phyloP scores from a whole-genome alignment of 2,888 invertebrate genomes.

The Oithona nana region DNA sequence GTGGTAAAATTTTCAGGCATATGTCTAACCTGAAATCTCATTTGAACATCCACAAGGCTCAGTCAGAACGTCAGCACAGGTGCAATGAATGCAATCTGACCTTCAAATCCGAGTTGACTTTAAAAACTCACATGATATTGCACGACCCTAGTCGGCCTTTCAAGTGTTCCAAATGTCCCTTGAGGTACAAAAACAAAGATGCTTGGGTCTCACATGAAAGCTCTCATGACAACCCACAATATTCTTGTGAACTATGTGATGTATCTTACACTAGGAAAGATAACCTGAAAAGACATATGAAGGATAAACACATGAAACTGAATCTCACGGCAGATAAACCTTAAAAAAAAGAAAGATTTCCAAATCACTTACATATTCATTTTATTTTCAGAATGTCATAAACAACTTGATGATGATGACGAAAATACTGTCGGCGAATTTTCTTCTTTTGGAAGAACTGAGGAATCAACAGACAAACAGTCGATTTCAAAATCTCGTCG shows the following conservation, averaged over 20 bases:
- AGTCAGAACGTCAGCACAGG: not conserved
- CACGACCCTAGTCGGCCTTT: not conserved
- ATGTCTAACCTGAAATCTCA: not conserved
- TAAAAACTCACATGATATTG: not conserved
- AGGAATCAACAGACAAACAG: too few species aligned
- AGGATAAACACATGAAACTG: not conserved
- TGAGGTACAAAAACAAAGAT: not conserved
- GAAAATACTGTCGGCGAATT: too few species aligned
- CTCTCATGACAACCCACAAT: not conserved
- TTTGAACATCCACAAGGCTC: not conserved
- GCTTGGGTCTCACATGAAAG: not conserved
- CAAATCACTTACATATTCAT: too few species aligned
- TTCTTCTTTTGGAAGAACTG: too few species aligned
- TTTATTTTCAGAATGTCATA: too few species aligned
- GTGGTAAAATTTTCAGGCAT: not conserved
- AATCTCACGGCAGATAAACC: not conserved
- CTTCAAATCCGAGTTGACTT: not conserved
- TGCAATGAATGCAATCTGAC: not conserved
- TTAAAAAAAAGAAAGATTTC: too few species aligned
- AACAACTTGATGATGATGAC: too few species aligned
- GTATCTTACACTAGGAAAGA: not conserved
- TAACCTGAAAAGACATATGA: not conserved
- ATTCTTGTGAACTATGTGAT: not conserved
- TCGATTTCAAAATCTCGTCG: too few species aligned
- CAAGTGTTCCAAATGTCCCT: not conserved